Conservation (phyloP, 2,113 vertebrate species). For the Beaufortia kweichowensis region DNA sequence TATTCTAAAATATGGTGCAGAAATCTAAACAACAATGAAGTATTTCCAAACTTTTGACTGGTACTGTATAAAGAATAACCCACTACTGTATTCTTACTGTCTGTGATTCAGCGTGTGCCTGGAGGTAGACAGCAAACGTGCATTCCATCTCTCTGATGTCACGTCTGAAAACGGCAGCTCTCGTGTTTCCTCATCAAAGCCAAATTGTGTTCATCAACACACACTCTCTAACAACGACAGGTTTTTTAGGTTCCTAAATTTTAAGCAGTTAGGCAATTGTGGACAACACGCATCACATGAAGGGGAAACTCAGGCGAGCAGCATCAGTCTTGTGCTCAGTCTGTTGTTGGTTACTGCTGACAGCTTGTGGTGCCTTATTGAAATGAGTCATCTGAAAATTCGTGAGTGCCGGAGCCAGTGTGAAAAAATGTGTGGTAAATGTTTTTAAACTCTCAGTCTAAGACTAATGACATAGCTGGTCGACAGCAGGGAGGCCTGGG, state of each 20-base stretch:
- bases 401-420: neutral
- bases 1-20: too few relatives aligned
- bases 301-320: too few relatives aligned
- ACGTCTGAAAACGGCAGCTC: constrained; percentile 31
- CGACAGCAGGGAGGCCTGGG: constrained; percentile 17
- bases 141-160: constrained; percentile 44
- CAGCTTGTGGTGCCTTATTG: neutral
- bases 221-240: neutral
- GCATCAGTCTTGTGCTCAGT: neutral
- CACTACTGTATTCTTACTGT: neutral
- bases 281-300: neutral
- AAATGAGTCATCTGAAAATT: constrained; percentile 5
- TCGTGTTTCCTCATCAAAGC: constrained; percentile 10
- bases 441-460: neutral
- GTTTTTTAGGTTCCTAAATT: too few relatives aligned
- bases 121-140: neutral
- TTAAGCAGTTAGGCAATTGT: neutral
- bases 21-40: too few relatives aligned
- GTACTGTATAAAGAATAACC: too few relatives aligned
- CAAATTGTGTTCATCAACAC: neutral
- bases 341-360: neutral
- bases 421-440: neutral
- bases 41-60: too few relatives aligned
- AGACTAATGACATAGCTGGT: constrained; percentile 4
- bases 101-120: neutral